Conservation (phyloP, 2,797 vertebrate genomes). For the Mycteria americana region DNA sequence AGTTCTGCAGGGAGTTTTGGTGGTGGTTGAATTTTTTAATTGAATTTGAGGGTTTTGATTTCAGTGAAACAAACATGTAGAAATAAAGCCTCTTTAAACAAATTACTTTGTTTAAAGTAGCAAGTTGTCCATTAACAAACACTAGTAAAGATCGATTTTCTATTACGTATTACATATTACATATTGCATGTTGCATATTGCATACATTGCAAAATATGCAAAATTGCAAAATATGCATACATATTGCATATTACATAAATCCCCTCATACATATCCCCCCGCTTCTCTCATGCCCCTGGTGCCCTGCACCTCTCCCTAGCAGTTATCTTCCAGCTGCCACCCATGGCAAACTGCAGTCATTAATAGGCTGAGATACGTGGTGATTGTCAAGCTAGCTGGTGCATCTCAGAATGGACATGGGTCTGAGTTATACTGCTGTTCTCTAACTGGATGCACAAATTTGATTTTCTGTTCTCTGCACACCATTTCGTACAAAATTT, state of each 20-base stretch:
- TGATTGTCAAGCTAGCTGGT: not conserved
- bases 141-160: not conserved
- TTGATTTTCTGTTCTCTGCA: not conserved
- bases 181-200: not conserved
- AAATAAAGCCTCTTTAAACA: not conserved
- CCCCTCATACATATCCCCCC: not conserved
- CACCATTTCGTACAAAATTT: not conserved
- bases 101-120: not conserved
- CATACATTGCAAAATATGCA: not conserved
- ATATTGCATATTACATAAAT: not conserved
- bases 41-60: slow-evolving; percentile 14
- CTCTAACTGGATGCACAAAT: not conserved
- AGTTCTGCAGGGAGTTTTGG: not conserved
- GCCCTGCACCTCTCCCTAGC: not conserved
- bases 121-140: not conserved
- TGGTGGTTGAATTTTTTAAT: not conserved
- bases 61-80: not conserved
- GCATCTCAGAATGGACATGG: not conserved
- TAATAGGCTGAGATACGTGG: not conserved
- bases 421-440: not conserved
- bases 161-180: not conserved
- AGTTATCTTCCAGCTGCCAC: not conserved
- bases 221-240: too few relatives aligned
- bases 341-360: not conserved
- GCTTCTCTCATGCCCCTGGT: not conserved